Evolutionary conservation across 35 echinoderm and acorn worm species (phyloP).

Genomic region (Anneissia japonica): DNA sequence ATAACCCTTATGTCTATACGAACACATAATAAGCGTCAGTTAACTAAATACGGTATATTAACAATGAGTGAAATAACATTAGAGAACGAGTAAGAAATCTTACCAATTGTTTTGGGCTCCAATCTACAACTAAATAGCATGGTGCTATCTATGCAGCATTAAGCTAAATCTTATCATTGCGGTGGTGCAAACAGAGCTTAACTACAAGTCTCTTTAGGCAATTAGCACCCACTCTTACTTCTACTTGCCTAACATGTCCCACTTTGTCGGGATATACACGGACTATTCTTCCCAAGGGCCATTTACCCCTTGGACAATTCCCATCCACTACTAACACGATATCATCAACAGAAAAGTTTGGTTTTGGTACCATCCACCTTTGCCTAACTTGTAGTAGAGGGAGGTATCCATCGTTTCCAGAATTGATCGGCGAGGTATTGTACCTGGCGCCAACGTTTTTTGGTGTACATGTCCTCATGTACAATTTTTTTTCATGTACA

Average conservation of each 20-base stretch:
- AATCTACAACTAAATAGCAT: no score
- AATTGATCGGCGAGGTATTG: conserved; percentile 52
- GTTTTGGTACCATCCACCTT: conserved; percentile 21
- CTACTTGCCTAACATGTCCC: conserved; percentile 43
- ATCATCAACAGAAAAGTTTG: conserved; percentile 36
- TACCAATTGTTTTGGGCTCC: no score
- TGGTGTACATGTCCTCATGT: no score
- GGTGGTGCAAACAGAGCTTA: conserved; percentile 62
- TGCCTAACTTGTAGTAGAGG: conserved; percentile 52
- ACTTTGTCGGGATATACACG: conserved; percentile 42
- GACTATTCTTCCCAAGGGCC: conserved; percentile 41
- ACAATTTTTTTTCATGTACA: no score
- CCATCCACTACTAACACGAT: conserved; percentile 49
- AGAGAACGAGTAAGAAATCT: no score
- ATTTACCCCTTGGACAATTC: conserved; percentile 9
- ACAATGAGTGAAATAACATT: no score
- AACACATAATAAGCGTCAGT: no score
- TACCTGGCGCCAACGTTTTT: conserved; percentile 50
- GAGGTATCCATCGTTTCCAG: conserved; percentile 61
- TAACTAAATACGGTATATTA: no score
- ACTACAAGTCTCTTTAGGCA: conserved; percentile 40
- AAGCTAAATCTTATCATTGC: not conserved
- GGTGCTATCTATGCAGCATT: no score
- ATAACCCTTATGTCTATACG: no score
- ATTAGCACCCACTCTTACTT: conserved; percentile 25